A percentile compares a stretch with the other conserved stretches of the same genome.
These are phyloP conservation scores for Charina bottae DNA, from an alignment of 2,113 vertebrate species.

Conservation along the genomic window DNA sequence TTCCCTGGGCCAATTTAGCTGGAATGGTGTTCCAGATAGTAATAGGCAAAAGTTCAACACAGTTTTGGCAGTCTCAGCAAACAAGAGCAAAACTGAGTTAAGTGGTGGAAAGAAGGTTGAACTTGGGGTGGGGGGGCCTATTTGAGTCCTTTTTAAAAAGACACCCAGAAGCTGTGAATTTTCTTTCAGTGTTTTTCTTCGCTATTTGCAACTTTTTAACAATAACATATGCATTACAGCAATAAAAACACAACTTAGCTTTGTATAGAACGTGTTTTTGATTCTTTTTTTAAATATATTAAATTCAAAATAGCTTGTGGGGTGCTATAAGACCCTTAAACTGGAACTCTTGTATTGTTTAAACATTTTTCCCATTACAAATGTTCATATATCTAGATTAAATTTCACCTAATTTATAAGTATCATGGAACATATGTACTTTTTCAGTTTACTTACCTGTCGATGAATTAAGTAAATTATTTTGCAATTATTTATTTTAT, in stretches of 20 bases:
- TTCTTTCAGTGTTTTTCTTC: background rate
- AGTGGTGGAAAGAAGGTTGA: background rate
- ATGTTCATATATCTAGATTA: background rate
- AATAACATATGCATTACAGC: background rate
- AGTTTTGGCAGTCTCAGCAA: background rate
- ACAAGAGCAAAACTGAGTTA: background rate
- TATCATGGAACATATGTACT: background rate
- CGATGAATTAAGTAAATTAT: background rate
- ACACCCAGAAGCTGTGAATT: background rate
- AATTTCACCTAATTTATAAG: background rate
- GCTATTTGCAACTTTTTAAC: background rate
- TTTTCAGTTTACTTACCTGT: background rate
- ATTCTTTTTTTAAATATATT: background rate
- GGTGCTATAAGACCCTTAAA: background rate
- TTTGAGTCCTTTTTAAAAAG: background rate
- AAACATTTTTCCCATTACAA: background rate
- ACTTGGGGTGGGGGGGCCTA: no score
- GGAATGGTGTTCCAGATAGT: background rate
- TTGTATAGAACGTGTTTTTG: background rate
- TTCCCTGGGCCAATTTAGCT: background rate
- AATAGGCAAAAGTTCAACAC: background rate
- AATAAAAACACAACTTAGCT: conserved; percentile 7
- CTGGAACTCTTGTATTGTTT: background rate
- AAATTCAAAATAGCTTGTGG: background rate
- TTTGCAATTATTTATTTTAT: background rate